These are phyloP conservation scores for Hofmannophila pseudospretella DNA, from an alignment of 2,888 invertebrate species.

Conservation along the genomic window DNA sequence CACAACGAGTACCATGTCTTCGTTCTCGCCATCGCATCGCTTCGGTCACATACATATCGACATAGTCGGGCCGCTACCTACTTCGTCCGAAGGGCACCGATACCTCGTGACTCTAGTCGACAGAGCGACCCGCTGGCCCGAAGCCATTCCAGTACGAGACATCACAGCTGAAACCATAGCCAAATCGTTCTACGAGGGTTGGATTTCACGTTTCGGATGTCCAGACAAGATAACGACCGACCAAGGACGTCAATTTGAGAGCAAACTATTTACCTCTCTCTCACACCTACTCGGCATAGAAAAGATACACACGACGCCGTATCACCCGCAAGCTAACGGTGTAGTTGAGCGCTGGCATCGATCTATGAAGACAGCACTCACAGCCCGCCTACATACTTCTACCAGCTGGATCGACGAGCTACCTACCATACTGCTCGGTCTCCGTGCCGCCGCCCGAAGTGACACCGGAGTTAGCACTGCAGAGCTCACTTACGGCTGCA, in stretches of 20 bases:
- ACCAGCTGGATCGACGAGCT: slow-evolving; percentile 20
- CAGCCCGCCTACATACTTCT: slow-evolving; percentile 10
- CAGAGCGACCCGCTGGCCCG: too few relatives aligned
- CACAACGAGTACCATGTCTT: neutral
- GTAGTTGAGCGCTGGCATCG: slow-evolving; percentile 21
- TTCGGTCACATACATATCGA: neutral
- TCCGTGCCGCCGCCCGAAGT: slow-evolving; percentile 21
- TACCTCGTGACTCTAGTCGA: too few relatives aligned
- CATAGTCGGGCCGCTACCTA: too few relatives aligned
- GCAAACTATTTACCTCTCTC: slow-evolving; percentile 26
- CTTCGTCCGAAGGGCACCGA: too few relatives aligned
- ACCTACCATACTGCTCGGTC: slow-evolving; percentile 28
- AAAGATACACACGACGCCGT: slow-evolving; percentile 13
- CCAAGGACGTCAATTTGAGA: slow-evolving; percentile 30
- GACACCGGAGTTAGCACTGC: slow-evolving; percentile 22
- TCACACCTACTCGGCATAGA: slow-evolving; percentile 12
- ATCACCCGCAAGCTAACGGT: slow-evolving; percentile 21
- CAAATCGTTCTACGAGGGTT: slow-evolving; percentile 16
- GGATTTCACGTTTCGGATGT: slow-evolving; percentile 18
- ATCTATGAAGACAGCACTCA: slow-evolving; percentile 21
- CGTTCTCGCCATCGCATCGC: neutral
- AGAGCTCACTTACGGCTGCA: slow-evolving; percentile 17
- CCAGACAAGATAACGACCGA: slow-evolving; percentile 28
- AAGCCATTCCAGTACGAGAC: too few relatives aligned
- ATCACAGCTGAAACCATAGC: too few relatives aligned